These are phyloP conservation scores for Callithrix jacchus DNA, from an alignment of 2,113 vertebrate species.

Conservation along the genomic window DNA sequence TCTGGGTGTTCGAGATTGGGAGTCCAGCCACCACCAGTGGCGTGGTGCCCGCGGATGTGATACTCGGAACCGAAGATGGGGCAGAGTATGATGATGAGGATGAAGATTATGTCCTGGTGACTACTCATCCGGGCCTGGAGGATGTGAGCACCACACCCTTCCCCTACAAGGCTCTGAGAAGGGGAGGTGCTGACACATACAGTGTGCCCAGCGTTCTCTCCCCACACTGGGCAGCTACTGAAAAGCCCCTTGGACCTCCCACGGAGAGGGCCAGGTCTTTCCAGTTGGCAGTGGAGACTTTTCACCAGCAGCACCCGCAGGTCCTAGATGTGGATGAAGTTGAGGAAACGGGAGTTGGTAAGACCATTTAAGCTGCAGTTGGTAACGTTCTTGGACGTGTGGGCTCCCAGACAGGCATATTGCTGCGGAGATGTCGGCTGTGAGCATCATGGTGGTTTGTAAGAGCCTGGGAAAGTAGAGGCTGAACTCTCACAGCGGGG, in stretches of 20 bases:
- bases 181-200: slow-evolving; percentile 67
- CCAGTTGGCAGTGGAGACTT: slow-evolving; percentile 80
- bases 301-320: slow-evolving; percentile 84
- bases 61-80: slow-evolving; percentile 47
- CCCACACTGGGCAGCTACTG: slow-evolving; percentile 44
- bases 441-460: too few species aligned
- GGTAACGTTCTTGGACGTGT: neutral
- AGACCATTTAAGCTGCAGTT: neutral
- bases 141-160: neutral
- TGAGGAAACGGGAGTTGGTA: slow-evolving; percentile 85
- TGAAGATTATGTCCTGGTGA: slow-evolving; percentile 61
- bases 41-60: slow-evolving; percentile 86
- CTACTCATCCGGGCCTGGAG: neutral
- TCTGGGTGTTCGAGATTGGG: slow-evolving; percentile 95
- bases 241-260: slow-evolving; percentile 52
- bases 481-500: neutral
- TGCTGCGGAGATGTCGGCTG: neutral
- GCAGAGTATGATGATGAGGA: slow-evolving; percentile 46
- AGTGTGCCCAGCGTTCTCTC: slow-evolving; percentile 7
- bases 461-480: too few species aligned
- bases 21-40: slow-evolving; percentile 84
- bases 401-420: neutral
- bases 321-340: slow-evolving; percentile 92
- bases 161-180: slow-evolving; percentile 49
- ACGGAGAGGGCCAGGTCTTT: slow-evolving; percentile 80